Conservation (phyloP, 2,113 vertebrate species). For the Corvus hawaiiensis region DNA sequence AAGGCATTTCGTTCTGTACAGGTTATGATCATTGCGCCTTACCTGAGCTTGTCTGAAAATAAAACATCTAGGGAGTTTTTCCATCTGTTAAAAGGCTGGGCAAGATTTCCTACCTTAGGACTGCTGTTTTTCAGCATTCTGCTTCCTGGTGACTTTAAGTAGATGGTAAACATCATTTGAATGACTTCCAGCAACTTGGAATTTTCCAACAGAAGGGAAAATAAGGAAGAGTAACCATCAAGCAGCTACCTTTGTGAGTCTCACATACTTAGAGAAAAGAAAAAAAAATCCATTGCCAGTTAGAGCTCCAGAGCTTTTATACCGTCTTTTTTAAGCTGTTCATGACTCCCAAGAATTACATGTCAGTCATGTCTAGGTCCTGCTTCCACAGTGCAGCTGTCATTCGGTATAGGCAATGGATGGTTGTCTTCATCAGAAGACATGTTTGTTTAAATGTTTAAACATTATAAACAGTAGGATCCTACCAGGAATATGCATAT, state of each 20-base stretch:
- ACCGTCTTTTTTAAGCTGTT: not conserved
- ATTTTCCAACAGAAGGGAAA: not conserved
- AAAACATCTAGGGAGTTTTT: not conserved
- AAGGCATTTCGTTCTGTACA: not conserved
- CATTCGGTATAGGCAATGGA: not conserved
- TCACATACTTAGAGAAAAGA: not conserved
- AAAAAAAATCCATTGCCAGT: not conserved
- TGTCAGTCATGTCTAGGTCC: not conserved
- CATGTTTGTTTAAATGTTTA: not conserved
- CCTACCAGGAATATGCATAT: not conserved
- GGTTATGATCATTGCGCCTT: not conserved
- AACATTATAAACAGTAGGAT: not conserved
- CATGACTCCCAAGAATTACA: not conserved
- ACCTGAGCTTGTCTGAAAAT: not conserved
- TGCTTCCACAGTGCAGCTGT: not conserved
- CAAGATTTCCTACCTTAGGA: not conserved
- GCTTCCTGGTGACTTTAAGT: not conserved
- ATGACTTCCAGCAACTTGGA: not conserved
- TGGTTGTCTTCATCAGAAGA: not conserved
- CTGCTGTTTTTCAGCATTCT: not conserved
- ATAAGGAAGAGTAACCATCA: not conserved
- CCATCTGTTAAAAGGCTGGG: not conserved
- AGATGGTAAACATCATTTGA: not conserved
- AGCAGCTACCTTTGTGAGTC: not conserved
- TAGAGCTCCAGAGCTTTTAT: not conserved